Evolutionary conservation across 30 jellyfish, hydroid and myxozoan genomes (phyloP), one percentile per base, ranked within the genome.

Genomic region (Calvadosia cruxmelitensis): DNA sequence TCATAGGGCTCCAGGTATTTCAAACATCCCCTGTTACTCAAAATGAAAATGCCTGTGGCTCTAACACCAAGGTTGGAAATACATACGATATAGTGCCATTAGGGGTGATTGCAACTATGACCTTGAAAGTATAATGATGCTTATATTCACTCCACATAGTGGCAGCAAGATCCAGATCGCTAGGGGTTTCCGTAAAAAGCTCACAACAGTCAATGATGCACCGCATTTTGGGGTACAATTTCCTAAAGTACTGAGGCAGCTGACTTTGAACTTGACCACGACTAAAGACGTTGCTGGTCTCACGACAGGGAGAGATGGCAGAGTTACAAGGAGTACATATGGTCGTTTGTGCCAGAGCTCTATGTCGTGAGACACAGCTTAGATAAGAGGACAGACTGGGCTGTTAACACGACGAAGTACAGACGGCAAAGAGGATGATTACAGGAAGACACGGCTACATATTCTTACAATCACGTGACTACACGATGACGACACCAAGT

Each of bases 41-140:
- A 74, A 1, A 83, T 63, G 36, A n/a, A 52, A 20, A 77, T 12
- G 32, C 77, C 95, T 3, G 80, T 34, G 23, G 82, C 72, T 27
- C 86, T 69, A 20, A 86, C 88, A 3, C 93, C 90, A 81, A 81
- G 15, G 49, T 30, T 73, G 84, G 83, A 5, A 92, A 81, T 10
- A 74, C 30, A 91, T 92, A 81, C 16, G 92, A 65, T 10, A 75
- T 51, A n/a, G 76, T 75, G 26, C 95, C 95, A 34, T 83, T 71
- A 1, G 82, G 95, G 16, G 86, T 36, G 30, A 77, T 70, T 2
- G 75, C 72, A 24, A 83, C 28, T 1, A 77, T 48, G 66, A 77
- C 64, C 72, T 83, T 83, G 0, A 64, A n/a, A 0, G 95, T 83
- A 53, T 57, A 16, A 63, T 83, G 95, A 34, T 83, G 95, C 49